Percentiles rank a stretch among this genome's conserved stretches.
Conservation (phyloP, 2,888 invertebrate species). For the Synergus gifuensis region DNA sequence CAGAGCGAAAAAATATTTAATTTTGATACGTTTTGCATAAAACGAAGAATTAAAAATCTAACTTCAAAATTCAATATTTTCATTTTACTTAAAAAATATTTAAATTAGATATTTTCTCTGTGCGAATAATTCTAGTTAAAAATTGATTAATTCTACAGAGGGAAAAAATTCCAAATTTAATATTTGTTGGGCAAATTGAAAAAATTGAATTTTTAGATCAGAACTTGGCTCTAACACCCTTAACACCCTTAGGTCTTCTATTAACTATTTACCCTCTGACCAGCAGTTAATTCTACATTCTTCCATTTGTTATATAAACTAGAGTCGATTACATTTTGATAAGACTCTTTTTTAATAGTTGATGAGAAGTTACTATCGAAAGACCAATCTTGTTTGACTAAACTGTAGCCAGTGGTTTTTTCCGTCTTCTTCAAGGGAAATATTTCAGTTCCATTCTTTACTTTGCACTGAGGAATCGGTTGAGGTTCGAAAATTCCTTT, state of each 20-base stretch:
- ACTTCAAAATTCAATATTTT: too few species aligned
- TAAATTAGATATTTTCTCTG: too few species aligned
- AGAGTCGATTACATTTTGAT: background rate
- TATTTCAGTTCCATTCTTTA: background rate
- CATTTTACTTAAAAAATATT: too few species aligned
- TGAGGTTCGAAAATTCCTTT: slow-evolving; percentile 84
- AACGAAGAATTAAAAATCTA: too few species aligned
- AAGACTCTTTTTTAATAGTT: background rate
- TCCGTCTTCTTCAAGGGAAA: background rate
- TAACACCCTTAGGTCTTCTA: background rate
- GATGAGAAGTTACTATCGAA: background rate
- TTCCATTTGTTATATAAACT: slow-evolving; percentile 2
- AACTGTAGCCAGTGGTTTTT: background rate
- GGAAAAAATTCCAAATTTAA: too few species aligned
- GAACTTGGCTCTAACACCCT: too few species aligned
- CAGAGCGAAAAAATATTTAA: too few species aligned
- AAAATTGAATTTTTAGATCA: too few species aligned
- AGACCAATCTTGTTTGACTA: background rate
- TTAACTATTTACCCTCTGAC: background rate
- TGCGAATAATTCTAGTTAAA: too few species aligned
- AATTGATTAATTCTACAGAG: too few species aligned
- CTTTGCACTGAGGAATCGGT: slow-evolving; percentile 85
- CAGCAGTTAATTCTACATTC: background rate
- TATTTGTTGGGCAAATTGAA: too few species aligned
- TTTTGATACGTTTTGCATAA: too few species aligned